These are phyloP conservation scores for Monochamus saltuarius DNA, from an alignment of 1,140 invertebrate genomes.

Conservation along the genomic window DNA sequence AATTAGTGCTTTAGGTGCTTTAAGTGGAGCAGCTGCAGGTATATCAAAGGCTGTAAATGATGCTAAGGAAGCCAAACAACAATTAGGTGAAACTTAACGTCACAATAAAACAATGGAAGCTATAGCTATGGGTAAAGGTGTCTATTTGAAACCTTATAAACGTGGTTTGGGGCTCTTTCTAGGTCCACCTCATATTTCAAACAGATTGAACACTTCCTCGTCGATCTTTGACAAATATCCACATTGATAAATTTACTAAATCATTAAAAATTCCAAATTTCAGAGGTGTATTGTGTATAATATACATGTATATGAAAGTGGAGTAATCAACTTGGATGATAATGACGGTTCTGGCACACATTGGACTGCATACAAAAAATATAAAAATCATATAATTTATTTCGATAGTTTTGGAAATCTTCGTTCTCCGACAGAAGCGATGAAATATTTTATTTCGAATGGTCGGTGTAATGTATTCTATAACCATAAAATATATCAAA, in stretches of 20 bases:
- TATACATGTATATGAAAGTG: constrained; percentile 32
- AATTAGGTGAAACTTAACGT: constrained; percentile 39
- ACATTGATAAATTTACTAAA: constrained; percentile 34
- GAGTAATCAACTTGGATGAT: constrained; percentile 45
- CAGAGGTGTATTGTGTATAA: constrained; percentile 45
- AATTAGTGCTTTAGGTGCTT: constrained; percentile 43
- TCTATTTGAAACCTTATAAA: constrained; percentile 48
- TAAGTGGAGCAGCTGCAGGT: constrained; percentile 42
- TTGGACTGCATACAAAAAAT: constrained; percentile 46
- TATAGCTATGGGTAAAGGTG: constrained; percentile 45
- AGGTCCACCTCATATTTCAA: constrained; percentile 22
- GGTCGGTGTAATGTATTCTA: constrained; percentile 8
- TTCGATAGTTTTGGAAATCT: constrained; percentile 47
- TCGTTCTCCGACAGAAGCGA: constrained; percentile 33
- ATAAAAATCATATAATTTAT: constrained; percentile 35
- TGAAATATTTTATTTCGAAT: constrained; percentile 34
- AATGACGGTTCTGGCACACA: constrained; percentile 40
- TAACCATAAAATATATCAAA: constrained; percentile 5
- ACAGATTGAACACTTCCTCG: constrained; percentile 21
- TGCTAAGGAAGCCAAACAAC: constrained; percentile 39
- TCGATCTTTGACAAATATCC: constrained; percentile 33
- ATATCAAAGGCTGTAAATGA: constrained; percentile 46
- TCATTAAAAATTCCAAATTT: constrained; percentile 38
- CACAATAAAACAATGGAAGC: constrained; percentile 47
- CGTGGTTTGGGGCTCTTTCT: constrained; percentile 31